phyloP scores from a whole-genome alignment of 2,113 vertebrate genomes.

The Harpagus bidentatus region DNA sequence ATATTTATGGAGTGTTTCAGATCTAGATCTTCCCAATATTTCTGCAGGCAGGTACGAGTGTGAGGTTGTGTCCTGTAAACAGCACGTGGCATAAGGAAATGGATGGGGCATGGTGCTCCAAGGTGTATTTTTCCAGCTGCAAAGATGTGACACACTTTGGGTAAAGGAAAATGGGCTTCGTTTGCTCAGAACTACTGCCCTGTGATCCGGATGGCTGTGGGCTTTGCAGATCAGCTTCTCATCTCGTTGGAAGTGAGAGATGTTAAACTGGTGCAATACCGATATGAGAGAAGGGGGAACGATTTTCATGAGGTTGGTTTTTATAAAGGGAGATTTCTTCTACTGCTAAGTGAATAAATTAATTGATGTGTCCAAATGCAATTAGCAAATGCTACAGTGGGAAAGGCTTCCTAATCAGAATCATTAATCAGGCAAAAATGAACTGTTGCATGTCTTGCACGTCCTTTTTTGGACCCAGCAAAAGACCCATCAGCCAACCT shows the following conservation, averaged over 20 bases:
- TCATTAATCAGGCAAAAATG: background rate
- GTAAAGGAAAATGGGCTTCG: fast-evolving
- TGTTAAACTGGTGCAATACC: background rate
- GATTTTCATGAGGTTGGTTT: background rate
- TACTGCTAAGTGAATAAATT: background rate
- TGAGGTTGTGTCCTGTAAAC: background rate
- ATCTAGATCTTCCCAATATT: background rate
- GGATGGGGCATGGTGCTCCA: background rate
- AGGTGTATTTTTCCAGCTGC: background rate
- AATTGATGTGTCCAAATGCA: background rate
- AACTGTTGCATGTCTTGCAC: background rate
- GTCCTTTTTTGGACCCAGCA: background rate
- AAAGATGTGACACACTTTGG: background rate
- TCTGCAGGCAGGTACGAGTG: background rate
- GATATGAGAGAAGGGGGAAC: background rate
- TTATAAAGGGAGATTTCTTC: background rate
- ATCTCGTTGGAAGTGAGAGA: background rate
- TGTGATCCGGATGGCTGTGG: fast-evolving
- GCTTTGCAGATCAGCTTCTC: background rate
- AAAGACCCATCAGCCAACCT: background rate
- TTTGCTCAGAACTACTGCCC: background rate
- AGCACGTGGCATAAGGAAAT: fast-evolving
- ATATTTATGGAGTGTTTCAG: background rate
- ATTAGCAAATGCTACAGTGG: background rate
- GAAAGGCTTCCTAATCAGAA: background rate